These are phyloP conservation scores for Hydrolagus colliei DNA, from an alignment of 2,797 vertebrate genomes.

Conservation along the genomic window DNA sequence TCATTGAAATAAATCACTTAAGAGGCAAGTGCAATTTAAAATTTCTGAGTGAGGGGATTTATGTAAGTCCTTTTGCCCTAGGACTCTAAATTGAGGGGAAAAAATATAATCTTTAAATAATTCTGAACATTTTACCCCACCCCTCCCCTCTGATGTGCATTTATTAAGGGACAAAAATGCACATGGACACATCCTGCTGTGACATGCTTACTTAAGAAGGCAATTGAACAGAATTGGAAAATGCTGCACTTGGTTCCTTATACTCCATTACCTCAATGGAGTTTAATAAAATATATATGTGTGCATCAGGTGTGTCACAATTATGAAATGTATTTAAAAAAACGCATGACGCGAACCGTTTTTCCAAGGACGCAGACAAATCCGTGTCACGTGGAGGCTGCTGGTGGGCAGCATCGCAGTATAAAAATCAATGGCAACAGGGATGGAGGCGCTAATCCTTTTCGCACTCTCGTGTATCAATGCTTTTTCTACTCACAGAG, in stretches of 20 bases:
- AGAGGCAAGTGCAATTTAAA: slow-evolving; percentile 99
- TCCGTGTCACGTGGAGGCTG: slow-evolving; percentile 77
- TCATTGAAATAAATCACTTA: slow-evolving; percentile 59
- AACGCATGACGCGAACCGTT: slow-evolving; percentile 27
- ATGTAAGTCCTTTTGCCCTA: slow-evolving; percentile 96
- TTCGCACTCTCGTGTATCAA: slow-evolving; percentile 64
- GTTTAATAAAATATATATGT: slow-evolving; percentile 38
- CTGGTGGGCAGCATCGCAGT: slow-evolving; percentile 54
- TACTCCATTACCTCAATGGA: slow-evolving; percentile 73
- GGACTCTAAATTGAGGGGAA: slow-evolving; percentile 99
- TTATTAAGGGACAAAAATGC: slow-evolving; percentile 69
- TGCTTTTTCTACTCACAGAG: slow-evolving; percentile 53
- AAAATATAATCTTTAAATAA: slow-evolving; percentile 67
- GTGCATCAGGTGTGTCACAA: slow-evolving; percentile 30
- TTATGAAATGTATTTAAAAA: neutral
- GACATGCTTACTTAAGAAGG: slow-evolving; percentile 57
- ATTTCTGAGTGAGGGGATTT: slow-evolving; percentile 88
- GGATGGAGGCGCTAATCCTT: slow-evolving; percentile 59
- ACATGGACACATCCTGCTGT: slow-evolving; percentile 64
- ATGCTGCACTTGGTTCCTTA: slow-evolving; percentile 84
- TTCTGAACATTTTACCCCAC: slow-evolving; percentile 61
- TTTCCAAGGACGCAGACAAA: slow-evolving; percentile 64
- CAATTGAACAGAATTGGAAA: slow-evolving; percentile 60
- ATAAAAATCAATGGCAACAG: slow-evolving; percentile 65
- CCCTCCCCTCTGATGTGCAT: slow-evolving; percentile 55